Percentiles rank a stretch among this genome's conserved stretches.
phyloP scores from a whole-genome alignment of 2,888 invertebrate species.

The Rhagonycha fulva region DNA sequence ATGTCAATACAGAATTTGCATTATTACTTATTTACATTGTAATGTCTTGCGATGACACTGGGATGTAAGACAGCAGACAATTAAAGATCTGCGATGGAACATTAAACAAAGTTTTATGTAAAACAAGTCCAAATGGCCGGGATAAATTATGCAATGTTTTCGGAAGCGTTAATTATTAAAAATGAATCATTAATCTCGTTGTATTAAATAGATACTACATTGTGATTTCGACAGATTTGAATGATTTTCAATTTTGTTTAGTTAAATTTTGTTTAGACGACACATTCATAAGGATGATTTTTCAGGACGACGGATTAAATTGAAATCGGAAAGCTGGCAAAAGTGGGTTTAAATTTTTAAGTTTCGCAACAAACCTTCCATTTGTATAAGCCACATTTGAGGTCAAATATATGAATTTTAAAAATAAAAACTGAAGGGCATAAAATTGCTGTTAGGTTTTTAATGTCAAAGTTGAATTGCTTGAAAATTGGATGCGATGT shows the following conservation, averaged over 20 bases:
- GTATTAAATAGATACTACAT: neutral
- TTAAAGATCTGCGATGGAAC: neutral
- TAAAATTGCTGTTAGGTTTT: conserved; percentile 1
- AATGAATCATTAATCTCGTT: neutral
- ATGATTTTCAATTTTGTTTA: neutral
- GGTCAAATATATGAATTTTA: conserved; percentile 5
- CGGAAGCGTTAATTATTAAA: neutral
- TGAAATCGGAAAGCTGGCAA: conserved; percentile 10
- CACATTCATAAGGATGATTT: neutral
- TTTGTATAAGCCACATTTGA: neutral
- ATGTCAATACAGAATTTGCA: neutral
- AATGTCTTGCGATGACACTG: neutral
- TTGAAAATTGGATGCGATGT: neutral
- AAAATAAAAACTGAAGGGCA: neutral
- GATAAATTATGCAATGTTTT: neutral
- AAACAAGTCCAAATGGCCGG: neutral
- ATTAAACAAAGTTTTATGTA: neutral
- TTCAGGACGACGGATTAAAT: neutral
- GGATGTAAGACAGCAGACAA: neutral
- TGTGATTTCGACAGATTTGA: neutral
- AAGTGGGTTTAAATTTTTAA: conserved; percentile 22
- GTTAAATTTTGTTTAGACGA: neutral
- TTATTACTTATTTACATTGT: neutral
- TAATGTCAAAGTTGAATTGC: neutral
- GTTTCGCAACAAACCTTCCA: neutral